Percentiles rank a stretch among this genome's conserved stretches.
phyloP scores from a whole-genome alignment of 2,113 vertebrate genomes.

The Pogonocichla stellata region DNA sequence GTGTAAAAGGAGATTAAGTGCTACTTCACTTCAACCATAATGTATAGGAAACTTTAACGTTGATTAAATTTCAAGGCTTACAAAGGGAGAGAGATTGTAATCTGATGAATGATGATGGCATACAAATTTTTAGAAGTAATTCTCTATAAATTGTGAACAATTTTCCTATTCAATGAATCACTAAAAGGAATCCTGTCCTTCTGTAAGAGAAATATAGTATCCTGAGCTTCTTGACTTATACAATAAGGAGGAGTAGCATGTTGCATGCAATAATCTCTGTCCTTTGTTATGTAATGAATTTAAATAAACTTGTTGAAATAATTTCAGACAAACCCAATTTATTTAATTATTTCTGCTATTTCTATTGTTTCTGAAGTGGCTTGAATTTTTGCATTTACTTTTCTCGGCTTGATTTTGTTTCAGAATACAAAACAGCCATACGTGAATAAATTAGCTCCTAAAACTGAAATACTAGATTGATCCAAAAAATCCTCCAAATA shows the following conservation, averaged over 20 bases:
- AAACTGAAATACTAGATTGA: not conserved
- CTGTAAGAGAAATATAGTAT: not conserved
- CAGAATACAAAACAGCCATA: not conserved
- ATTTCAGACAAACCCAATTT: not conserved
- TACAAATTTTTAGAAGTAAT: not conserved
- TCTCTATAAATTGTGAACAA: not conserved
- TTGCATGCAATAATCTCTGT: not conserved
- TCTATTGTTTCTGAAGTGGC: not conserved
- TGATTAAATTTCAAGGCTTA: not conserved
- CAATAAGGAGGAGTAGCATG: not conserved
- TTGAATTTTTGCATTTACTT: not conserved
- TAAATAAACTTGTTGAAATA: not conserved
- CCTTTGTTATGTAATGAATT: not conserved
- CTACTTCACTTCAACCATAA: not conserved
- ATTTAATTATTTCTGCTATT: not conserved
- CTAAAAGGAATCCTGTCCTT: not conserved
- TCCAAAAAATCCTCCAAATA: not conserved
- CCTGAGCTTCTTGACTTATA: not conserved
- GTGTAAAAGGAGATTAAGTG: not conserved
- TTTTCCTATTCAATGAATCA: not conserved
- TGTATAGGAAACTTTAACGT: not conserved
- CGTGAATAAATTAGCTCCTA: not conserved
- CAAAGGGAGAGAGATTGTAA: not conserved
- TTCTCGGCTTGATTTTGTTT: not conserved
- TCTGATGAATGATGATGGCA: not conserved